Percentiles rank a stretch among this genome's conserved stretches.
phyloP scores from a whole-genome alignment of 2,888 invertebrate species.

The Troides aeacus region DNA sequence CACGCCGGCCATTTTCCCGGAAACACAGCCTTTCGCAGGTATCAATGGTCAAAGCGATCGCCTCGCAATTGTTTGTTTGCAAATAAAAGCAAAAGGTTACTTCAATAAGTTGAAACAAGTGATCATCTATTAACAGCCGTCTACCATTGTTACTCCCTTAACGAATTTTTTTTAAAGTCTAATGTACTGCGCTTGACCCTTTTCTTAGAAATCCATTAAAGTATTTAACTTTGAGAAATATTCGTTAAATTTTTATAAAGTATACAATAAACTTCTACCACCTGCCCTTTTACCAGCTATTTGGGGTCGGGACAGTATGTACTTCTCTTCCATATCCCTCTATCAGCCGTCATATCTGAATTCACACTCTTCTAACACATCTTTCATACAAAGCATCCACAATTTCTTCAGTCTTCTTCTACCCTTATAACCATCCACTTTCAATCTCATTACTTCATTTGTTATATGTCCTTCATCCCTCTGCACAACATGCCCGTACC shows the following conservation, averaged over 20 bases:
- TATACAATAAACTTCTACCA: too few relatives aligned
- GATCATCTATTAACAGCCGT: slow-evolving; percentile 9
- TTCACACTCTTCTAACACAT: too few relatives aligned
- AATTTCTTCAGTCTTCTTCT: too few relatives aligned
- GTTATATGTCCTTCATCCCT: too few relatives aligned
- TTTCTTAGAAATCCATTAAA: slow-evolving; percentile 15
- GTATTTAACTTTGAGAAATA: neutral
- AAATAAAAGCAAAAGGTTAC: slow-evolving; percentile 23
- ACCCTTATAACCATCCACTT: too few relatives aligned
- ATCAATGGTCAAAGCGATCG: slow-evolving; percentile 11
- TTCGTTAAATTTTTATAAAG: neutral
- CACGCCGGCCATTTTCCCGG: slow-evolving; percentile 35
- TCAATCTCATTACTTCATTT: too few relatives aligned
- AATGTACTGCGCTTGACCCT: slow-evolving; percentile 16
- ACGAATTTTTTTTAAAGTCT: slow-evolving; percentile 1
- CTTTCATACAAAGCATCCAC: too few relatives aligned
- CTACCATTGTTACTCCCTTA: slow-evolving; percentile 6
- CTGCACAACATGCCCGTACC: too few relatives aligned
- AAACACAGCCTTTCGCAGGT: slow-evolving; percentile 6
- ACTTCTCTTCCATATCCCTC: too few relatives aligned
- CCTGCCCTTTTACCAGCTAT: too few relatives aligned
- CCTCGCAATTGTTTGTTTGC: slow-evolving; percentile 7
- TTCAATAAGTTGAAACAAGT: slow-evolving; percentile 14
- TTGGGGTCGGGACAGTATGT: too few relatives aligned
- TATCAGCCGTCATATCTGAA: too few relatives aligned